These are phyloP conservation scores for Heliconius himera DNA, from an alignment of 1,140 invertebrate genomes.

Conservation along the genomic window DNA sequence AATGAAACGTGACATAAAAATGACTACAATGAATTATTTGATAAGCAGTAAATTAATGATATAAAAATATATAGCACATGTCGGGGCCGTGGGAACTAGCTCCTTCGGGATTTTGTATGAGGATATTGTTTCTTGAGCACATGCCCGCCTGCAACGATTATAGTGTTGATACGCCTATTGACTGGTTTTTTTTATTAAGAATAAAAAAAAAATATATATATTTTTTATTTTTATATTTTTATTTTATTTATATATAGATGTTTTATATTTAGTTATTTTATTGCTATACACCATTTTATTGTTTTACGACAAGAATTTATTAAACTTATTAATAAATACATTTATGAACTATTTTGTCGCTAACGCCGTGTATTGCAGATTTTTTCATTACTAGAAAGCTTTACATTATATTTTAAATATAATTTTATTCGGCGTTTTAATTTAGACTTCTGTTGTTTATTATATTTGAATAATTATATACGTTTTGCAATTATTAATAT, in stretches of 20 bases:
- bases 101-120: slow-evolving; percentile 59
- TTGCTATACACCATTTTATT: no score
- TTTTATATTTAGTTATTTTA: no score
- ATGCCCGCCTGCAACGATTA: slow-evolving; percentile 53
- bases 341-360: no score
- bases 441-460: not conserved
- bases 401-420: no score
- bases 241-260: no score
- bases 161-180: slow-evolving; percentile 49
- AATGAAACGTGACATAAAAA: slow-evolving; percentile 7
- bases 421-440: no score
- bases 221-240: not conserved
- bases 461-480: not conserved
- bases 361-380: no score
- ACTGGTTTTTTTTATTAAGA: not conserved
- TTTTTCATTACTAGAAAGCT: no score
- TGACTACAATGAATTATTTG: slow-evolving; percentile 8
- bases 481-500: no score
- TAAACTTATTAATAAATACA: no score
- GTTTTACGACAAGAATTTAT: no score
- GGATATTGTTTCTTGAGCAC: slow-evolving; percentile 79
- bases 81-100: slow-evolving; percentile 67
- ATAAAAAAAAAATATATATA: no score
- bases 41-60: slow-evolving; percentile 14
- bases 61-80: slow-evolving; percentile 39